Percentiles rank a stretch among this genome's conserved stretches.
phyloP scores from a whole-genome alignment of 64 coral and sea anemone species.

The Catalaphyllia jardinei region DNA sequence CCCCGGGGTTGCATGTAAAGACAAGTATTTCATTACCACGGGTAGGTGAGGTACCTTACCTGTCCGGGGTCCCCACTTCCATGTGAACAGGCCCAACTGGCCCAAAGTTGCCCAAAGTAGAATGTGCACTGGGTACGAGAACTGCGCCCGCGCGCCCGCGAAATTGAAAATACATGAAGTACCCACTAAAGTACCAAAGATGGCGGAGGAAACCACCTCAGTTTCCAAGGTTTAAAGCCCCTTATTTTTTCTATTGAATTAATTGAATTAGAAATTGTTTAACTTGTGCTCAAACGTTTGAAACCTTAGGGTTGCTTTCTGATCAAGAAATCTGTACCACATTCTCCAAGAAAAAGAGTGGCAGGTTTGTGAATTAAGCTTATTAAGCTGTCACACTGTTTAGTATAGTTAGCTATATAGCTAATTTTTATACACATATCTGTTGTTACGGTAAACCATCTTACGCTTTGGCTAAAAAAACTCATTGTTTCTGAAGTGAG shows the following conservation, averaged over 20 bases:
- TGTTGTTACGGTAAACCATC: too few relatives aligned
- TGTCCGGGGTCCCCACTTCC: too few relatives aligned
- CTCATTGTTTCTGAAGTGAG: too few relatives aligned
- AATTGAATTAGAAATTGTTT: not conserved
- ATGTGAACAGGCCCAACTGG: too few relatives aligned
- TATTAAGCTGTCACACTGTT: not conserved
- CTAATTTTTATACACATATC: too few relatives aligned
- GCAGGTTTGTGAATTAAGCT: not conserved
- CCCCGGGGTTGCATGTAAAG: too few relatives aligned
- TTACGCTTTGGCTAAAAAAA: too few relatives aligned
- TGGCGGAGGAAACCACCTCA: constrained; percentile 5
- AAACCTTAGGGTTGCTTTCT: constrained; percentile 2
- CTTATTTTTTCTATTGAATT: not conserved
- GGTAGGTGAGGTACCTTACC: too few relatives aligned
- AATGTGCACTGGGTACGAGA: too few relatives aligned
- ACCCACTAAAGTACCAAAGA: not conserved
- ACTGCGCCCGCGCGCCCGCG: not conserved
- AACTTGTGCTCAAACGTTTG: not conserved
- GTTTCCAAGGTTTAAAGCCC: not conserved
- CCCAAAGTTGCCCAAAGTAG: too few relatives aligned
- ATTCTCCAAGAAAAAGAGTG: not conserved
- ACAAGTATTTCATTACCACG: too few relatives aligned
- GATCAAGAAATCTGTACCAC: not conserved
- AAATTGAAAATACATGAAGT: not conserved
- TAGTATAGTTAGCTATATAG: too few relatives aligned